These are phyloP conservation scores for Drosophila nigromelanica DNA, from an alignment of 1,140 invertebrate genomes.

Conservation along the genomic window DNA sequence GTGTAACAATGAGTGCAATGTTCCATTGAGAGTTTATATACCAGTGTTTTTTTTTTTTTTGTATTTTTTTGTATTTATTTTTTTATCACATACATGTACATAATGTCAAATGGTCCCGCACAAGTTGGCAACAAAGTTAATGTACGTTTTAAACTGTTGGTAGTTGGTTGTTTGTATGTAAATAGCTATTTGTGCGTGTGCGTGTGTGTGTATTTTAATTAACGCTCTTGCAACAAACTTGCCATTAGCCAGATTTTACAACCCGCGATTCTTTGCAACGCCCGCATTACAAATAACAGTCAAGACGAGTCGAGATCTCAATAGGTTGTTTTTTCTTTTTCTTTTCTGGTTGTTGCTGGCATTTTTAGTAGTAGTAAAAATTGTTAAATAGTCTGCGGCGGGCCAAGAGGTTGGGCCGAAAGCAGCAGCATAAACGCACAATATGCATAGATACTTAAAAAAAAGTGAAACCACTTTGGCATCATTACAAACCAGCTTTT, in stretches of 20 bases:
- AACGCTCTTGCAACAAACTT: slow-evolving; percentile 79
- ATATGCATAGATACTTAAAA: slow-evolving; percentile 49
- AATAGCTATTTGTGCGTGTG: slow-evolving; percentile 12
- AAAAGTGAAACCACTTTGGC: slow-evolving; percentile 65
- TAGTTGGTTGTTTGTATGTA: slow-evolving; percentile 8
- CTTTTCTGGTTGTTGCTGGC: slow-evolving; percentile 40
- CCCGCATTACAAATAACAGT: slow-evolving; percentile 75
- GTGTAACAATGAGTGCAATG: slow-evolving; percentile 58
- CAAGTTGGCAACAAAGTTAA: slow-evolving; percentile 68
- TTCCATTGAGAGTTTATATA: not conserved
- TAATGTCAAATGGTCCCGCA: slow-evolving; percentile 39
- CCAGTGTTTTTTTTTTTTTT: not conserved
- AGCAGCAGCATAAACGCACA: slow-evolving; percentile 7
- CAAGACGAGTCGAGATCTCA: slow-evolving; percentile 28
- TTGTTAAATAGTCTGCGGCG: slow-evolving; percentile 78
- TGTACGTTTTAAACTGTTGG: slow-evolving; percentile 42
- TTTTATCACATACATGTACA: not conserved
- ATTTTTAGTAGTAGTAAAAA: slow-evolving; percentile 81
- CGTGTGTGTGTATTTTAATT: slow-evolving; percentile 67
- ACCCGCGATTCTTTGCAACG: slow-evolving; percentile 76
- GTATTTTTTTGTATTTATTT: not conserved
- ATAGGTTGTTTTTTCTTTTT: slow-evolving; percentile 15
- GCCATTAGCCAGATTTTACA: slow-evolving; percentile 81
- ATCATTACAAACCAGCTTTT: slow-evolving; percentile 48
- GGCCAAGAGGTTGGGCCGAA: slow-evolving; percentile 56